These are phyloP conservation scores for Menura novaehollandiae DNA, from an alignment of 2,113 vertebrate genomes.

Conservation along the genomic window DNA sequence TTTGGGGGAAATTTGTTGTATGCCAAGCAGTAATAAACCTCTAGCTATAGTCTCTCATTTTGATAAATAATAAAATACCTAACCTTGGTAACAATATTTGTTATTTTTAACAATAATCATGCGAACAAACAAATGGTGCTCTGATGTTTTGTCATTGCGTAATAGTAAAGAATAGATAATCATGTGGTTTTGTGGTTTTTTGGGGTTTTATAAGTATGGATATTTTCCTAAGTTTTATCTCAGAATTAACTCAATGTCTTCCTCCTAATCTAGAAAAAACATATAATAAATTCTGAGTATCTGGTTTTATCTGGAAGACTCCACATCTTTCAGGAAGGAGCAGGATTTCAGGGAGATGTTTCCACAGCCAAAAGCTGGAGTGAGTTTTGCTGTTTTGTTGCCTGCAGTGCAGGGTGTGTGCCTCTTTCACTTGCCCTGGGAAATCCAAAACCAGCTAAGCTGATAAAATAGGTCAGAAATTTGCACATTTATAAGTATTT, in stretches of 20 bases:
- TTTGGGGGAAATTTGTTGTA: neutral
- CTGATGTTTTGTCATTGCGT: neutral
- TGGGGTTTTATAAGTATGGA: neutral
- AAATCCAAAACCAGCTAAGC: neutral
- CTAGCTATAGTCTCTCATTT: neutral
- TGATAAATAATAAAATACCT: neutral
- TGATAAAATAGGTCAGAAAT: neutral
- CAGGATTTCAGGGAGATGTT: neutral
- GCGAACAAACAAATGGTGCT: neutral
- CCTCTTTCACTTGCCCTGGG: neutral
- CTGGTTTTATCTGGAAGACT: neutral
- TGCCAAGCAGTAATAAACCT: neutral
- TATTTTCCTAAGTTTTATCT: neutral
- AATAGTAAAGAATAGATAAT: neutral
- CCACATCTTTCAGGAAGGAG: neutral
- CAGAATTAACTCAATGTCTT: neutral
- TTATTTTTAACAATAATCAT: neutral
- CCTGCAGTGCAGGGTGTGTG: neutral
- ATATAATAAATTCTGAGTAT: neutral
- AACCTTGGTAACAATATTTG: neutral
- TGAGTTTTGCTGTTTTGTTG: neutral
- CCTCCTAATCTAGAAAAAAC: neutral
- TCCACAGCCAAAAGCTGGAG: neutral
- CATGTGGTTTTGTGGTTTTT: neutral
- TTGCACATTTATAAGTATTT: neutral